These are phyloP conservation scores for Harpegnathos saltator DNA, from an alignment of 1,140 invertebrate species.

Conservation along the genomic window DNA sequence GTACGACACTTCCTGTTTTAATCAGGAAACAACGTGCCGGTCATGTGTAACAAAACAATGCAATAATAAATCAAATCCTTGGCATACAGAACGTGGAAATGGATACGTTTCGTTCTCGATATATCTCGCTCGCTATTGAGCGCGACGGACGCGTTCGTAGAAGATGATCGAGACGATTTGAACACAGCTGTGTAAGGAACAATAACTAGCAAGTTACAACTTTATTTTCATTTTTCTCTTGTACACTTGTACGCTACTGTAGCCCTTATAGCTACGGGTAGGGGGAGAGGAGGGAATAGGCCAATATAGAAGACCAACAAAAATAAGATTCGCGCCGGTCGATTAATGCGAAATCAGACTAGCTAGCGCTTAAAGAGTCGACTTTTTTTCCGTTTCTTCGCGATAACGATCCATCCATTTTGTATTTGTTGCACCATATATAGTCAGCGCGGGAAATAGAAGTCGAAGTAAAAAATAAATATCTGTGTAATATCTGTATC, in stretches of 20 bases:
- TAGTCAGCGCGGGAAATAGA: not conserved
- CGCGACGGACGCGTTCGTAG: not conserved
- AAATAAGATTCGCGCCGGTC: constrained; percentile 20
- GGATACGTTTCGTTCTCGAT: not conserved
- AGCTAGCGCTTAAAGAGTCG: constrained; percentile 13
- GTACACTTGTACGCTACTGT: constrained; percentile 56
- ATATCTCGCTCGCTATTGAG: not conserved
- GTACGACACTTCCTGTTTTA: not conserved
- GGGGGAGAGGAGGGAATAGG: no score
- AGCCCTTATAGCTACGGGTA: constrained; percentile 50
- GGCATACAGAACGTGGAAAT: constrained; percentile 3
- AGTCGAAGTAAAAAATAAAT: constrained; percentile 15
- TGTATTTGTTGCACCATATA: not conserved
- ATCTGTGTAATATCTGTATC: not conserved
- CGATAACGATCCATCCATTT: not conserved
- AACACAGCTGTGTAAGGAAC: constrained; percentile 37
- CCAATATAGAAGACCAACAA: constrained; percentile 49
- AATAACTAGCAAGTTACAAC: constrained; percentile 63
- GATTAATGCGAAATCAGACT: constrained; percentile 30
- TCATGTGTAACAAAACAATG: constrained; percentile 54
- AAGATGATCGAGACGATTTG: no score
- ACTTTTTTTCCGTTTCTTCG: not conserved
- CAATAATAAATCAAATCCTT: constrained; percentile 66
- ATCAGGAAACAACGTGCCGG: not conserved
- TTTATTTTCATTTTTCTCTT: constrained; percentile 65